phyloP scores from a whole-genome alignment of 2,888 invertebrate genomes.

The Watsonalla cultraria region DNA sequence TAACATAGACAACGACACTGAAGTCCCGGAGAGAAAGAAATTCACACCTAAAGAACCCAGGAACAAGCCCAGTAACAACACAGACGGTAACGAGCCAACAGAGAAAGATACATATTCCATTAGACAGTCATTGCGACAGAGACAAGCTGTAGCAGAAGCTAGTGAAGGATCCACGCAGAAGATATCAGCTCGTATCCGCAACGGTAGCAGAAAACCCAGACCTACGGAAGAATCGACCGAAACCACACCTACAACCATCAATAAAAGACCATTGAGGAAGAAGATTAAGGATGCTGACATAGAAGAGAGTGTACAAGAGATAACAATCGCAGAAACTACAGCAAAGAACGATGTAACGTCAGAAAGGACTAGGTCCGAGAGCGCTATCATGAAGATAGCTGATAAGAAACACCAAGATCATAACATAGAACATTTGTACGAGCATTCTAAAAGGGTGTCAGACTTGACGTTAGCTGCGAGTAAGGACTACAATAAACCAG shows the following conservation, averaged over 20 bases:
- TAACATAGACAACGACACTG: conserved; percentile 44
- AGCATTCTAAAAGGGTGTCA: conserved; percentile 83
- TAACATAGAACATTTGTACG: conserved; percentile 56
- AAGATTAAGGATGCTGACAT: conserved; percentile 60
- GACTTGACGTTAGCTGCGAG: conserved; percentile 86
- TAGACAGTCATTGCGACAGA: conserved; percentile 48
- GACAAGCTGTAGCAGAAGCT: conserved; percentile 50
- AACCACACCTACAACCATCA: conserved; percentile 40
- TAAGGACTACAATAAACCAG: conserved; percentile 84
- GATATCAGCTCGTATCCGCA: conserved; percentile 62
- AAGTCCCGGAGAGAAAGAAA: conserved; percentile 71
- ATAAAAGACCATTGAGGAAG: conserved; percentile 56
- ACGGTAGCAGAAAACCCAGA: conserved; percentile 55
- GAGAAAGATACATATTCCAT: conserved; percentile 52
- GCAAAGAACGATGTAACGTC: conserved; percentile 53
- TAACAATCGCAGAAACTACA: conserved; percentile 56
- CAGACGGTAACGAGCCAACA: conserved; percentile 49
- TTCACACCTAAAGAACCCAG: conserved; percentile 73
- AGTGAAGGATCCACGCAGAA: conserved; percentile 60
- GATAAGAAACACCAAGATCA: conserved; percentile 70
- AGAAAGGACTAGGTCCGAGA: conserved; percentile 70
- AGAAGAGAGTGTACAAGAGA: conserved; percentile 63
- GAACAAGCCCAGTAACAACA: conserved; percentile 43
- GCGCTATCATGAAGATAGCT: conserved; percentile 78
- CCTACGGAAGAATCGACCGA: conserved; percentile 63